Evolutionary conservation across 1,140 invertebrate genomes (phyloP), one percentile per base, ranked within the genome.

Genomic region (Pseudomyrmex dendroicus): DNA sequence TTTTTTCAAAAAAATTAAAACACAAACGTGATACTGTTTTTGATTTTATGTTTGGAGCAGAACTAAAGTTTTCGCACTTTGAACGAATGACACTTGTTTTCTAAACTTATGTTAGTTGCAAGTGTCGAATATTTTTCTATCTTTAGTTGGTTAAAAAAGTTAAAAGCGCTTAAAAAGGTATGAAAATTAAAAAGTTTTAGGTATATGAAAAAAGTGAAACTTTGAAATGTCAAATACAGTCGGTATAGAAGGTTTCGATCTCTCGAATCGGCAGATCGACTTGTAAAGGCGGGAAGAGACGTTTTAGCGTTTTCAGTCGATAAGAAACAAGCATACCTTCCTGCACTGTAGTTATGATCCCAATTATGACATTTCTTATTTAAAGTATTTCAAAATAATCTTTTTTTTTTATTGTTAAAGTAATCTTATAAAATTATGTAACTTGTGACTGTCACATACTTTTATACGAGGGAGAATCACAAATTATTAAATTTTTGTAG

Each of bases 201-300:
- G 25, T 44, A 44, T 17, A 20, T 64, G n/a, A 17, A 44, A 66
- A 66, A 13, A 20, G 35, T 1, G 44, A 48, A 3, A 35, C 9
- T 50, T 76, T 20, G 15, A 15, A 1, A 25, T 2, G 17, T 64
- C 20, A 46, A 12, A 72, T 59, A 70, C 76, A 5, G 88, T 89
- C 88, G 88, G 87, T 89, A 89, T 59, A 13, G 87, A 89, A 89
- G 88, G 35, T 84, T 62, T 48, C 78, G 25, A 63, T 61, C 15
- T 61, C n/a, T 20, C n/a, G 15, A 70, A 88, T 88, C 86, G 76
- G 10, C n/a, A 86, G 82, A 86, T 84, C 84, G 15, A 82, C 8
- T 5, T 52, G 50, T 25, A 59, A 80, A 56, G 35, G 20, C 7
- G 54, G 46, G 59, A 50, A 44, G 59, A 57, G 59, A 50, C 17